Base-by-base conservation (phyloP, 2,888 invertebrate species). In the Iselma pallidipennis region DNA sequence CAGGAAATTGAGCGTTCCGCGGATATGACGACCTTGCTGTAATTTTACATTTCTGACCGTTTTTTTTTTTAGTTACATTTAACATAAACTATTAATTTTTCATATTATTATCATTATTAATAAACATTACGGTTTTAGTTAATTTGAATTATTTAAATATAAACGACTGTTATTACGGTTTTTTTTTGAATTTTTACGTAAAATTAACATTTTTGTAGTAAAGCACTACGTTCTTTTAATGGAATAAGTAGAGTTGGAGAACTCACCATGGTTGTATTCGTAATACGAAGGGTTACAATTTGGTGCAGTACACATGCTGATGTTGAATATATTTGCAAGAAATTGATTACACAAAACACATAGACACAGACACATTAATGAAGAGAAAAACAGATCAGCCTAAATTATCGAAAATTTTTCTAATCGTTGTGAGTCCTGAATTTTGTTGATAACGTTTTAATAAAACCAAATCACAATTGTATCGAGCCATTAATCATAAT, bases 241-340 rank as follows among this genome's bases (percentile, higher is more conserved):
- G n/a, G n/a, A n/a, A n/a, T n/a, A n/a, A 12, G 14, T 21, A 48
- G 50, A 55, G 37, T 51, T 14, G 4, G 10, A 12, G 1, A 14
- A 67, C 66, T 65, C 58, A 70, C 70, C 70, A 55, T 59, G 66
- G 37, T 59, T 65, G 49, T 68, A 68, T 56, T 68, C 70, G 49
- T 66, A 65, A 55, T 63, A 68, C 0, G 67, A 64, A 5, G 66
- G 66, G 2, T 66, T 58, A 51, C 70, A 70, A 49, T 63, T 64
- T n/a, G 57, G 61, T 23, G 66, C 61, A 5, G 66, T 61, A 59
- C 70, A 70, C 70, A 70, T 70, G 10, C 31, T 31, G 23, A 23
- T 26, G 37, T 37, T 19, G 4, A 19, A 33, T 52, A 61, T 61
- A 59, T 53, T 59, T 53, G 53, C 55, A 53, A 12, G 29, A 31